A percentile compares a stretch with the other conserved stretches of the same genome.
Conservation (phyloP, 2,888 invertebrate genomes). For the Agrochola lychnidis region DNA sequence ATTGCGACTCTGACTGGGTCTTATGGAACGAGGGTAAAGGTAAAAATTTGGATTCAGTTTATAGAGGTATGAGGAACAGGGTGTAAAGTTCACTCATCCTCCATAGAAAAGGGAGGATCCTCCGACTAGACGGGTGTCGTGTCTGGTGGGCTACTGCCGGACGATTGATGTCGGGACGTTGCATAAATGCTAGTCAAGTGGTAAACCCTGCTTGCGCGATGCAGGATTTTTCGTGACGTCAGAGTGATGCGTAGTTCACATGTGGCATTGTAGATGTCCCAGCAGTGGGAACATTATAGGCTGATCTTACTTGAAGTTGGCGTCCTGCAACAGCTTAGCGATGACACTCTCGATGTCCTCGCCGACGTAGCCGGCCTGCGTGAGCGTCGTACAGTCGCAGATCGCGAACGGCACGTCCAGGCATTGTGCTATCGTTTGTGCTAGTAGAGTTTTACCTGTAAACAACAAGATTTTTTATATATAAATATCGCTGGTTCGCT, state of each 20-base stretch:
- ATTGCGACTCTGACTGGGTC: neutral
- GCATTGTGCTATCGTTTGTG: conserved; percentile 99
- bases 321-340: conserved; percentile 98
- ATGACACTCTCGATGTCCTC: conserved; percentile 99
- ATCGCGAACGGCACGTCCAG: conserved; percentile 99
- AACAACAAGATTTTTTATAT: conserved; percentile 15
- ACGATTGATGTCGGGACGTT: neutral
- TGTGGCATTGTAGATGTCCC: neutral
- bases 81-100: neutral
- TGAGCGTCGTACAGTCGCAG: conserved; percentile 99
- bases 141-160: neutral
- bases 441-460: conserved; percentile 97
- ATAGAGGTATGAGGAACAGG: neutral
- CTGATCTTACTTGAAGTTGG: conserved; percentile 94
- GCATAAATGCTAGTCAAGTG: neutral
- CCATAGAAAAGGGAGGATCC: neutral
- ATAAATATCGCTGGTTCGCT: neutral
- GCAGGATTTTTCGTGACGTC: neutral
- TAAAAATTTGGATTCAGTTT: neutral
- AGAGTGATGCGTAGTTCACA: neutral
- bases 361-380: conserved; percentile 99
- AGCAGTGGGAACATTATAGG: no score
- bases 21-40: neutral
- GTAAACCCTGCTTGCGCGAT: neutral
- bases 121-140: neutral